These are phyloP conservation scores for Corythornis cristatus DNA, from an alignment of 2,113 vertebrate species.

Conservation along the genomic window DNA sequence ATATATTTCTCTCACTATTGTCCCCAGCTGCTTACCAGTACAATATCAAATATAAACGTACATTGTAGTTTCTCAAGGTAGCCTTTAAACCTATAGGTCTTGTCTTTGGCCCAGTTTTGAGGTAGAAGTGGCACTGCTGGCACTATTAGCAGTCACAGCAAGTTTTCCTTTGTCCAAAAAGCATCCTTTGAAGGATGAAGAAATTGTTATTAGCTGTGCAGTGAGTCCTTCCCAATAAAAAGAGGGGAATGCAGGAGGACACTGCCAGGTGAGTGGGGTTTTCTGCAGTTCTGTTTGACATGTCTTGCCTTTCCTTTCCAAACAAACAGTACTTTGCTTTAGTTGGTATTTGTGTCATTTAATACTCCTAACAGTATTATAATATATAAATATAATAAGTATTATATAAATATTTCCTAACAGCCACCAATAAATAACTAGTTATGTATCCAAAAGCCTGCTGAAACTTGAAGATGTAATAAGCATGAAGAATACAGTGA, in stretches of 20 bases:
- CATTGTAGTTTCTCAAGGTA: not conserved
- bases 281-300: not conserved
- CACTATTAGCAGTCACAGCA: not conserved
- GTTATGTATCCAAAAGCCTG: not conserved
- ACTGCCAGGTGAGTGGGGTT: not conserved
- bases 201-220: not conserved
- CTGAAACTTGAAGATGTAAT: not conserved
- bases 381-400: no score
- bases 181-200: not conserved
- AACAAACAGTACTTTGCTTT: not conserved
- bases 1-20: not conserved
- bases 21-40: not conserved
- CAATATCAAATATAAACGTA: not conserved
- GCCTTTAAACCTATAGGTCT: not conserved
- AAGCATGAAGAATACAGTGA: not conserved
- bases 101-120: not conserved
- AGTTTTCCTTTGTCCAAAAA: not conserved
- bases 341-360: not conserved
- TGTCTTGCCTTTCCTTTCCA: not conserved
- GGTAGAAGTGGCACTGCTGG: not conserved
- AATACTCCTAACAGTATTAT: not conserved
- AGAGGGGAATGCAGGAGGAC: not conserved
- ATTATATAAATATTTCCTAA: not conserved
- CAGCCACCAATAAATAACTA: not conserved
- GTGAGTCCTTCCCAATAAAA: not conserved